Base-by-base conservation (phyloP, 1,140 invertebrate genomes). In the Augochlora pura region DNA sequence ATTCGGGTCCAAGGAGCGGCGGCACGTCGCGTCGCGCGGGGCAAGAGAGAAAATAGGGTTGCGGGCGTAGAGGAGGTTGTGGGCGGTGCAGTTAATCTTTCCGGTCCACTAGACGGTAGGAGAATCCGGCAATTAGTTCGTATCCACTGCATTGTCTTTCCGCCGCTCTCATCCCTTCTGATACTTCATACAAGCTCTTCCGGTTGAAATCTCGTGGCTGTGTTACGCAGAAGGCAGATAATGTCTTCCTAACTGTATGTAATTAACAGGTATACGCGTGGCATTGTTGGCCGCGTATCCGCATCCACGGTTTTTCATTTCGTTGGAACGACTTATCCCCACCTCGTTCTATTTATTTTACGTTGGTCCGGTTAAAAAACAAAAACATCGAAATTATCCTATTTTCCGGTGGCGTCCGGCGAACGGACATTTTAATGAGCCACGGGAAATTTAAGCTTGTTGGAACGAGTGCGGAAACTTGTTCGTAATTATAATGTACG, bases 91-190 rank as follows among this genome's bases (percentile, higher is more conserved):
- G 87, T 90, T 92, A 92, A 92, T 91, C 91, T 92, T 90, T 87
- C 84, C 86, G 88, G 88, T 92, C 87, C 89, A 90, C 86, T 90
- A 90, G 90, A 87, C 87, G 86, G 83, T 86, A 86, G 82, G 87
- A 88, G 86, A 91, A 90, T 91, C 91, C 89, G 82, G 88, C 91
- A 92, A 92, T 91, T 92, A 92, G 90, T 89, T 89, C 87, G 89
- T 86, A 88, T 86, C 85, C 83, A 86, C 77, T 88, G 90, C 87
- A 88, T 90, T 91, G 89, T 91, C 88, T 89, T 84, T 89, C 83
- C 77, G 84, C 75, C 68, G 70, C 62, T 76, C 80, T 80, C 77
- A 65, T 84, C 78, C 85, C 81, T 69, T 38, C 71, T 82, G 79
- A 87, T 87, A 86, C 83, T 82, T 88, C 78, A 82, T 85, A 82